Base-by-base conservation (phyloP, 2,888 invertebrate species). In the Spisula solida region DNA sequence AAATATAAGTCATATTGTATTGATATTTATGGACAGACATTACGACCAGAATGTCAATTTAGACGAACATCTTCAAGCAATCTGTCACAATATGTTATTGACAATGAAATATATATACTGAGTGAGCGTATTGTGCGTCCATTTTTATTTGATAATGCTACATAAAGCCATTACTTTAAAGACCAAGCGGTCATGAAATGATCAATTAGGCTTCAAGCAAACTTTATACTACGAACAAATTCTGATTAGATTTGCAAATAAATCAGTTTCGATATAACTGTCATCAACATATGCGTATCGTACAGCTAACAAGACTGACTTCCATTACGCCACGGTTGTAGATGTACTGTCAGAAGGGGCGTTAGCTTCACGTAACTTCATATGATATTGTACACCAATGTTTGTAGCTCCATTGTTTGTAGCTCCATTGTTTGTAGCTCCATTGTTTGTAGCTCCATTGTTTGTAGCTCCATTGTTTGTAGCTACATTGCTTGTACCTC, bases 221-320 rank as follows among this genome's bases (percentile, higher is more conserved):
- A 66, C n/a, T 66, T n/a, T 0, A 25, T 66, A 25, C n/a, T 66
- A 66, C 60, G 6, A 66, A 12, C n/a, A 25, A 25, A 66, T n/a
- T 12, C 60, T 25, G 60, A 4, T 66, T 66, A n/a, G 6, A 25
- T 66, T 66, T 66, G 60, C 10, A 66, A 66, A 66, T 25, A 25
- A 66, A 66, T 66, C 60, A 66, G 8, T 66, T 25, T 6, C 25
- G 60, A 66, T n/a, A 66, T 66, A 8, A 66, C 60, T 66, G 60
- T 66, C 56, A 66, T n/a, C 60, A 66, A 66, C n/a, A 66, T 66
- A 12, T 25, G 60, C 60, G n/a, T n/a, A 66, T 66, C 25, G 25
- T 66, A 66, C 25, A 66, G 60, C 10, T 25, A 41, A 66, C 60
- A 66, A 66, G 60, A n/a, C 5, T 10, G 60, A 25, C 60, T 66